Base-by-base conservation (phyloP, 2,797 vertebrate genomes). In the Phaenicophaeus curvirostris region DNA sequence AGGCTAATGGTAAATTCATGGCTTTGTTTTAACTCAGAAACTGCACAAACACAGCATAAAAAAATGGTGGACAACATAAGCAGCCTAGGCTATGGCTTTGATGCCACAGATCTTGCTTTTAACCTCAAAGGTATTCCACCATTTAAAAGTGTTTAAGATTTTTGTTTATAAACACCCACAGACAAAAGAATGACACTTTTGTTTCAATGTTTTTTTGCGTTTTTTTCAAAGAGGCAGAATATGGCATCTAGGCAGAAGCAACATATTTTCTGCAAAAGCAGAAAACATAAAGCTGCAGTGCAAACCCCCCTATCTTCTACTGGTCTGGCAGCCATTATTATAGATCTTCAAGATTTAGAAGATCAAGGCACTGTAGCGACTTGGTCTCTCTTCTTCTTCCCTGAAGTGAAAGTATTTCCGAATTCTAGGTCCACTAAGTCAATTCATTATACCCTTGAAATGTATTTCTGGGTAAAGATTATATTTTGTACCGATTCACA, bases 281-380 rank as follows among this genome's bases (percentile, higher is more conserved):
- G 63, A 24, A 66, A 71, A 79, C 84, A 28, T 42, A 55, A 37
- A 61, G 24, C 11, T 67, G 27, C 21, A 50, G 2, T 14, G 11
- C 31, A 80, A 71, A 21, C 30, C 65, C 66, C 3, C 27, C 37
- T 79, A 58, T 8, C 31, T 66, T 48, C 30, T 39, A 24, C 11
- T 57, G n/a, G 16, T 19, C 30, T 65, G 6, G 16, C 27, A 17
- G 6, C 17, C 33, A 5, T 61, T 59, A 39, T 59, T 55, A 79
- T 4, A 62, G 11, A 66, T 28, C 27, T 57, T 61, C 41, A 66
- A 14, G 19, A 57, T 42, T 61, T 59, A 55, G 46, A 74, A 69
- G 8, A 48, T 2, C 0, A 1, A 33, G 54, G 7, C 3, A 17
- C 55, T 58, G 6, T 5, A 37, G 30, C 30, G 8, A 53, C 17